Base-by-base conservation (phyloP, 2,888 invertebrate genomes). In the Spicauda simplicius region DNA sequence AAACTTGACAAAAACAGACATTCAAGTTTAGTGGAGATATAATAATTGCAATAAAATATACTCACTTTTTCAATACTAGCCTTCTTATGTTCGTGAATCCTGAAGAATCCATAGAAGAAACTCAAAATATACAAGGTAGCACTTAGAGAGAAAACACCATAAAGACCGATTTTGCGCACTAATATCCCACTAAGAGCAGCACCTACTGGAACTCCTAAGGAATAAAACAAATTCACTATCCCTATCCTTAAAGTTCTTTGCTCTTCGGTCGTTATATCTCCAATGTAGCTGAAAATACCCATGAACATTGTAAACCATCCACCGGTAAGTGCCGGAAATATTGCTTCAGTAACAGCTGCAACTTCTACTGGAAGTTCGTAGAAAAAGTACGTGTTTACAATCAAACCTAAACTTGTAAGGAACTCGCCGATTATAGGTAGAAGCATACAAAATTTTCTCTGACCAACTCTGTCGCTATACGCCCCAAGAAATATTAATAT, bases 241-340 rank as follows among this genome's bases (percentile, higher is more conserved):
- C 98, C 97, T 77, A 98, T 97, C 71, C 98, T 90, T 57, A 97
- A 92, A 20, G 98, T 98, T 75, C 98, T 95, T 76, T 96, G 96
- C 83, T 97, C 96, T 72, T 97, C 95, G 2, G 96, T 96, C 3
- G 98, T 97, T 16, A 97, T 96, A 81, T 98, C 97, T 1, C 96
- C 97, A 69, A 98, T 96, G 82, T 98, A 98, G 87, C 97, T 97
- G 88, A 98, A 97, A 73, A 97, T 96, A 19, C 97, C 97, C 97
- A 97, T 97, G 77, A 97, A 96, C 97, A 97, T 97, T 37, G 97
- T 97, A 82, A 97, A 97, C 97, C 97, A 97, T 10, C 97, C 97
- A 11, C 97, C 96, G 0, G 97, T 97, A 8, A 97, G 80, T 0
- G 97, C 97, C 2, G 97, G 97, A 85, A 97, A 97, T 72, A 97